These are phyloP conservation scores for Pteronura brasiliensis DNA, from an alignment of 2,113 vertebrate species.

Conservation along the genomic window DNA sequence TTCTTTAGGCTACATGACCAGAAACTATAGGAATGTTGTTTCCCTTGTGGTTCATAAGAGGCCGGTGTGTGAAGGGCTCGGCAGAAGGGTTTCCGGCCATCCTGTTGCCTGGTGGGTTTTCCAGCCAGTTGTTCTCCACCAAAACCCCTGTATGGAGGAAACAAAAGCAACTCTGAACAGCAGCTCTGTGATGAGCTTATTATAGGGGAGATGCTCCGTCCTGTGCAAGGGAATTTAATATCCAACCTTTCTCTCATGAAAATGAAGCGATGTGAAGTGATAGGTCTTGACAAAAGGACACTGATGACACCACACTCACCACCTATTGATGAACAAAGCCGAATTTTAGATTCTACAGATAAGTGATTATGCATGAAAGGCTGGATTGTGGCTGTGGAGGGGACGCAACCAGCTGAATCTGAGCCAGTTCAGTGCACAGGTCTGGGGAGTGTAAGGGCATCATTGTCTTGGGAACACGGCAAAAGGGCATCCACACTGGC, in stretches of 20 bases:
- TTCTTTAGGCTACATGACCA: fast-evolving
- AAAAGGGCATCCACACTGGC: not conserved
- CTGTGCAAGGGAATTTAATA: conserved; percentile 36
- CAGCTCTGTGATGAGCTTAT: not conserved
- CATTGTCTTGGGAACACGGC: not conserved
- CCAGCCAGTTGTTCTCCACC: not conserved
- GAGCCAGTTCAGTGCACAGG: not conserved
- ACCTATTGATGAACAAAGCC: conserved; percentile 35
- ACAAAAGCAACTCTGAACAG: conserved; percentile 30
- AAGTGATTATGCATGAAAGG: not conserved
- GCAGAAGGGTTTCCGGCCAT: not conserved
- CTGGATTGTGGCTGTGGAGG: not conserved
- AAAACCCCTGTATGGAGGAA: not conserved
- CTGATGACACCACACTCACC: conserved; percentile 17
- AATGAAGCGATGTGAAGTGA: conserved; percentile 60
- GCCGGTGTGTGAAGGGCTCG: fast-evolving
- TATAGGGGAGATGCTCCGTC: not conserved
- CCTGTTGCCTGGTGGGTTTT: not conserved
- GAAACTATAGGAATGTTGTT: not conserved
- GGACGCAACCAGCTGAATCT: fast-evolving
- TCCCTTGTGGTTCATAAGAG: not conserved
- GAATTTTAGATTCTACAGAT: conserved; percentile 18
- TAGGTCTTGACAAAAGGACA: not conserved
- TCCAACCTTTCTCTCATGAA: not conserved
- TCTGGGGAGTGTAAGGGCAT: not conserved